Evolutionary conservation across 2,797 vertebrate genomes (phyloP).

Genomic region (Gila robusta): DNA sequence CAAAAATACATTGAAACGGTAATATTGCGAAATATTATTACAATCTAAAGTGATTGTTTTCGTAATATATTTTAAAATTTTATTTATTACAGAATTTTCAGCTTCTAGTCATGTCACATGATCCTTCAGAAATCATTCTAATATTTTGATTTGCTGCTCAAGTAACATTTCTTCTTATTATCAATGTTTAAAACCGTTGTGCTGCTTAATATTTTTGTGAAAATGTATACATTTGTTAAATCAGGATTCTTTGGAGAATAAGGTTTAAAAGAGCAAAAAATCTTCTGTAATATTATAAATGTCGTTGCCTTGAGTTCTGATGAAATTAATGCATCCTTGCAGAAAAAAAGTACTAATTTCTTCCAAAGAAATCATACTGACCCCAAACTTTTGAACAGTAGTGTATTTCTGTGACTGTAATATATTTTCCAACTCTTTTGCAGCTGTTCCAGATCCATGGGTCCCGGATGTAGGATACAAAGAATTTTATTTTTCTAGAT

Average conservation of each 20-base stretch:
- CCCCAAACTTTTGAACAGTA: constrained; percentile 11
- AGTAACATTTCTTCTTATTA: background rate
- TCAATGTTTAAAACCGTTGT: background rate
- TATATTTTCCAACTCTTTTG: constrained; percentile 57
- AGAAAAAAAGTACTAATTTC: background rate
- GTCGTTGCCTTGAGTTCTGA: background rate
- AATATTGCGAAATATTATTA: background rate
- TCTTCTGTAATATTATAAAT: background rate
- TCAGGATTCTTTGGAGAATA: background rate
- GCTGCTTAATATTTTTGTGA: background rate
- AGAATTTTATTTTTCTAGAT: constrained; percentile 52
- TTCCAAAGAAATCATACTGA: background rate
- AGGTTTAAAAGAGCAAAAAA: background rate
- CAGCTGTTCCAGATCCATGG: constrained; percentile 86
- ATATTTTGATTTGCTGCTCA: background rate
- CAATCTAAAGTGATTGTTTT: background rate
- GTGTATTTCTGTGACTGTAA: constrained; percentile 1
- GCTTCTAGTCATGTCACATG: background rate
- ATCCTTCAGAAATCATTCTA: constrained; percentile 1
- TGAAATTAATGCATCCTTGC: background rate
- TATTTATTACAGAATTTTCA: background rate
- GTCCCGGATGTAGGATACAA: constrained; percentile 78
- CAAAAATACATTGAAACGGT: background rate
- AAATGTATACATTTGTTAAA: background rate
- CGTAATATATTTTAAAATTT: background rate